A percentile compares a stretch with the other conserved stretches of the same genome.
Conservation (phyloP, 1,140 invertebrate genomes). For the Eumaeus atala region DNA sequence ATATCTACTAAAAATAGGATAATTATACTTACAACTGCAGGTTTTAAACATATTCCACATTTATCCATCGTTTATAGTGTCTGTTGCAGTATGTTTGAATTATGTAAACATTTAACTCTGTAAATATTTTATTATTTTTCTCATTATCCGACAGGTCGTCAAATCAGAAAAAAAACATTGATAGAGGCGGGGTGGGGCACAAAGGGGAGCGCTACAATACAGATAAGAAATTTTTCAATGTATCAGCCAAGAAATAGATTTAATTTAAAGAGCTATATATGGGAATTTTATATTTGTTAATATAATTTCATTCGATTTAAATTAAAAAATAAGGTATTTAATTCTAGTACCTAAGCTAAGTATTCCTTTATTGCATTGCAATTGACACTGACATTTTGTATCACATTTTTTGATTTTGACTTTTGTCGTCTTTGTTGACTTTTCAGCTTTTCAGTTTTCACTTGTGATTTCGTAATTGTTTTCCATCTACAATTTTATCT, state of each 20-base stretch:
- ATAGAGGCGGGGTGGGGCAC: constrained; percentile 49
- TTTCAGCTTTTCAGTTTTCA: too few relatives aligned
- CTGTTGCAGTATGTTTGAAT: constrained; percentile 27
- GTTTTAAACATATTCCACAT: constrained; percentile 63
- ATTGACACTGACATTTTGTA: too few relatives aligned
- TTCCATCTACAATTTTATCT: constrained; percentile 7
- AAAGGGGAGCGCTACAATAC: constrained; percentile 36
- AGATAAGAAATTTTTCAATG: constrained; percentile 20
- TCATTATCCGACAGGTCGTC: constrained; percentile 49
- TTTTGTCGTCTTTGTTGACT: too few relatives aligned
- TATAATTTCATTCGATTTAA: too few relatives aligned
- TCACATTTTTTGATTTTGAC: too few relatives aligned
- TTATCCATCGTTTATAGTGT: constrained; percentile 51
- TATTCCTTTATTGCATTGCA: too few relatives aligned
- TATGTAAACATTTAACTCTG: constrained; percentile 42
- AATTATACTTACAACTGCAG: constrained; percentile 49
- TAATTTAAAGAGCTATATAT: not conserved
- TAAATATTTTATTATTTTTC: constrained; percentile 51
- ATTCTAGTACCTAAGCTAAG: too few relatives aligned
- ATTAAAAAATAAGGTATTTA: too few relatives aligned
- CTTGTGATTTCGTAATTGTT: constrained; percentile 12
- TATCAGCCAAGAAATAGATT: not conserved
- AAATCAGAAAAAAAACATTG: constrained; percentile 48
- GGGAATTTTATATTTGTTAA: too few relatives aligned
- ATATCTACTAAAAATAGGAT: constrained; percentile 17